Base-by-base conservation (phyloP, 2,113 vertebrate genomes). In the Maccullochella peelii region DNA sequence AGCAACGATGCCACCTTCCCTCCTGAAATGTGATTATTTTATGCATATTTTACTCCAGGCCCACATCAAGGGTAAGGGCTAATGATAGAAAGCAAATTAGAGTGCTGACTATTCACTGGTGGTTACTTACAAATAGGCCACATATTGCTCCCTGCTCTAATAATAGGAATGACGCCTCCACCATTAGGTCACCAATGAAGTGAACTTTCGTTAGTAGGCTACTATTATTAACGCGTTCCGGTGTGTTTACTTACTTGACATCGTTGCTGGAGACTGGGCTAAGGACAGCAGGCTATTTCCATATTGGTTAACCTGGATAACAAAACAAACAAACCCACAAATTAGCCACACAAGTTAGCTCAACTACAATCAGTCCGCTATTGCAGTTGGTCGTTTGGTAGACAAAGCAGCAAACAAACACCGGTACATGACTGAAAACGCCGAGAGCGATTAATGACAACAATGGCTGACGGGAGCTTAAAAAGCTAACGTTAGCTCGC, bases 211-310 rank as follows among this genome's bases (percentile, higher is more conserved):
- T 21, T n/a, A 8, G 1, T 2, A 33, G 33, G 33, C 33, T 33
- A 36, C 1, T 33, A 16, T 40, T 54, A 55, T 20, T 36, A 42
- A 55, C 21, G 12, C 42, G 33, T 1, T 15, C 62, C 33, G 33
- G 33, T 33, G 3, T 38, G 61, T 85, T 66, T 71, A 87, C 95
- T 95, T 91, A 95, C 95, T 95, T 83, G 95, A 95, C 95, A 95
- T 95, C 47, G 73, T 77, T 42, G 44, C 77, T 90, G 78, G 16
- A 79, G 55, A 78, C 33, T 25, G 82, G 82, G 55, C 49, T 79
- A 83, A 15, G 20, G 8, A 18, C 9, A 66, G 57, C 1, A 52
- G 55, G 21, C 23, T 61, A 49, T 62, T 61, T 68, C 27, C 86
- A 90, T 80, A 33, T 0, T 67, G 38, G 15, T 76, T 10, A 42